phyloP scores from a whole-genome alignment of 2,888 invertebrate species.

The Pseudoips prasinana region DNA sequence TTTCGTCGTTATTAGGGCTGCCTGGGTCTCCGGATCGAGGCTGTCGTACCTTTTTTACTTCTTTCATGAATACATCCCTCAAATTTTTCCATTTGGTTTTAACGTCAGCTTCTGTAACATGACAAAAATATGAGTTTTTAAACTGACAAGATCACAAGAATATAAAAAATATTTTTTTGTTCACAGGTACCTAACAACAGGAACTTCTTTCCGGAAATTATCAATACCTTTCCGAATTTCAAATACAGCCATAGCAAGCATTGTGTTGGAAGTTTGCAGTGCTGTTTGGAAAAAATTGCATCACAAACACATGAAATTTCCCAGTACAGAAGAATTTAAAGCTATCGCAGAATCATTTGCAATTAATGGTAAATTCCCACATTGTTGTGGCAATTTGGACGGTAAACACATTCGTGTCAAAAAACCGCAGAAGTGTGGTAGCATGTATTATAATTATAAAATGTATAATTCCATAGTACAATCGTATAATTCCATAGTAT shows the following conservation, averaged over 20 bases:
- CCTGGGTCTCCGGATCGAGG: slow-evolving; percentile 26
- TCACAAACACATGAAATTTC: slow-evolving; percentile 17
- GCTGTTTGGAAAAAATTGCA: slow-evolving; percentile 17
- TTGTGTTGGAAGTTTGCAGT: slow-evolving; percentile 15
- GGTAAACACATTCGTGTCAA: slow-evolving; percentile 27
- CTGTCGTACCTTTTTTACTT: slow-evolving; percentile 18
- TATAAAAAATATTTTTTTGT: slow-evolving; percentile 11
- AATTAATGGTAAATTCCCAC: slow-evolving; percentile 20
- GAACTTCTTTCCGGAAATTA: slow-evolving; percentile 21
- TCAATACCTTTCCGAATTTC: slow-evolving; percentile 19
- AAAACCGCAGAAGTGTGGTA: slow-evolving; percentile 19
- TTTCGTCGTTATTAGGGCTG: slow-evolving; percentile 20
- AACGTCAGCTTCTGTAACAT: slow-evolving; percentile 17
- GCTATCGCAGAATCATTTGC: slow-evolving; percentile 13
- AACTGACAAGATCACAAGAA: slow-evolving; percentile 4
- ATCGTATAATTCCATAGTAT: no score
- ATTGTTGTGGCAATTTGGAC: slow-evolving; percentile 21
- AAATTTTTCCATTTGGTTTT: slow-evolving; percentile 20
- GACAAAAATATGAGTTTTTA: slow-evolving; percentile 4
- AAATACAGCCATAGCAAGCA: slow-evolving; percentile 22
- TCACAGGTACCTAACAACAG: slow-evolving; percentile 19
- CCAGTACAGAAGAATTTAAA: slow-evolving; percentile 18
- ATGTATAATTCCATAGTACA: slow-evolving; percentile 19
- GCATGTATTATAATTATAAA: slow-evolving; percentile 22
- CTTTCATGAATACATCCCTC: slow-evolving; percentile 20